Base-by-base conservation (phyloP, 2,797 vertebrate species). In the Buphagus erythrorhynchus region DNA sequence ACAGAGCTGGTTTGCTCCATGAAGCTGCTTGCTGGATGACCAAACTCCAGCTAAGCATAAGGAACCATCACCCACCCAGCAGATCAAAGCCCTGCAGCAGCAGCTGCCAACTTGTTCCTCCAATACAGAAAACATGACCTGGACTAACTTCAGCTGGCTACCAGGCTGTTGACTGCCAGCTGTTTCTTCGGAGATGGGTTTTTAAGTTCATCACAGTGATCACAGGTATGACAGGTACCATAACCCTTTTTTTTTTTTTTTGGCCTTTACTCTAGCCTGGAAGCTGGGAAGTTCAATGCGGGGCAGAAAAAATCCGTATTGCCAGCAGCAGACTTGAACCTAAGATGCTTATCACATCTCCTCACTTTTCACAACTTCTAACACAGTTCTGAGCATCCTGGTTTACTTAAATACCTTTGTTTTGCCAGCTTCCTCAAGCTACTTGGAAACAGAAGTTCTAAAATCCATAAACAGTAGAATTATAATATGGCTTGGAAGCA, bases 281-380 rank as follows among this genome's bases (percentile, higher is more conserved):
- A 89, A 85, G 57, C 16, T 62, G 13, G 17, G 48, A 92, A 90
- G 67, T 62, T 85, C 66, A 91, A 3, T 1, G 6, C 3, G 63
- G 29, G 33, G 51, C 35, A 92, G 21, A 82, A 81, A 81, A 87
- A 87, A 79, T 21, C 63, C 9, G 3, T 42, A 92, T 21, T 62
- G 24, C 45, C 48, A 82, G 40, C 38, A 71, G 65, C 48, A 83
- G 52, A 51, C 15, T 59, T 42, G 8, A 93, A 88, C 7, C 7
- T 18, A 81, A 76, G 80, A 89, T 73, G 24, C 21, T 87, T 91
- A 93, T 79, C 74, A 49, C 16, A 55, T 46, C 36, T 82, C 22
- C 35, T 29, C n/a, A 68, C 19, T 52, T 52, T 35, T 66, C 17
- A 11, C 16, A 82, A 35, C 13, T 55, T 79, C 28, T 66, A 40